Evolutionary conservation across 2,888 invertebrate species (phyloP), one percentile per base, ranked within the genome.

Genomic region (Oscheius sp.): DNA sequence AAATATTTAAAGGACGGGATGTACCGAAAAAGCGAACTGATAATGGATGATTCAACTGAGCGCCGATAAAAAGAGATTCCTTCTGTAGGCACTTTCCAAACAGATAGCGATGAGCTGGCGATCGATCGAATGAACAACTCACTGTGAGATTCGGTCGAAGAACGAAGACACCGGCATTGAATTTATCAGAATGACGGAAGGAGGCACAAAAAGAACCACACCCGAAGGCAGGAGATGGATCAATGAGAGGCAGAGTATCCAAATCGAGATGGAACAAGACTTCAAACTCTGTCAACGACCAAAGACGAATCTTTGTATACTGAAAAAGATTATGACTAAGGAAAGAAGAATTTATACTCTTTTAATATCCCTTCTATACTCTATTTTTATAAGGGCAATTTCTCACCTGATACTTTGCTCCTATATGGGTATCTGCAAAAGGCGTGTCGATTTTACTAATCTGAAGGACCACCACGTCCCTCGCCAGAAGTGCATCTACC

Each of bases 81-180:
- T 54, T 28, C 32, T 14, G 26, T 5, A 12, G 12, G 12, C n/a
- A 14, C 47, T 14, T 47, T 17, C 47, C 47, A 41, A 20, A 47
- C 26, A 47, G 54, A 54, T 54, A 54, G 32, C 41, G 41, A 12
- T 41, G 41, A 41, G 41, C 47, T 20, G 24, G 20, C 24, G 12
- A 47, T 47, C 24, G 47, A 47, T 47, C 22, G 17, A 28, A 26
- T n/a, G n/a, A n/a, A 33, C 30, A 12, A 49, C 65, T 63, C 54
- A 80, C 81, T 14, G 73, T 73, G 28, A 70, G 59, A 63, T 80
- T 74, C n/a, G 83, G 81, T 51, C 70, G 70, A n/a, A 83, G 59
- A 2, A 78, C 80, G 62, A 82, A 81, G 2, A 83, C 78, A n/a
- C 82, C 83, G 0, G 81, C 72, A 51, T 83, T 83, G 74, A 82